Conservation (phyloP, 2,888 invertebrate species). For the Drosophila phalerata region DNA sequence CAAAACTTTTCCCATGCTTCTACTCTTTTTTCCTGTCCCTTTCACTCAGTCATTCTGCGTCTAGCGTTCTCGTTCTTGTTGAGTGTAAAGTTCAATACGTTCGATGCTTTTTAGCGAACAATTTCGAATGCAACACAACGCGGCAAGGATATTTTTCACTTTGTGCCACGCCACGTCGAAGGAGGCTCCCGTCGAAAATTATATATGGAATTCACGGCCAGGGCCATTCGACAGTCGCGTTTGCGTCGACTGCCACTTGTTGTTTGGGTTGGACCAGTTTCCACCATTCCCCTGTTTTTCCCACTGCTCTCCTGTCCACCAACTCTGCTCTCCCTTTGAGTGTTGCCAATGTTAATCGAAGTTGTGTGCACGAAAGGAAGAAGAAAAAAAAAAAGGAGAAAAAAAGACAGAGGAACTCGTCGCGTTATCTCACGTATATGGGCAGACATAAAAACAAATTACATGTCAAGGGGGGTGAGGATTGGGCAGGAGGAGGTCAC, state of each 20-base stretch:
- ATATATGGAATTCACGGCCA: constrained; percentile 80
- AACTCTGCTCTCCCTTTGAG: constrained; percentile 22
- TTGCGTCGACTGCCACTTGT: constrained; percentile 29
- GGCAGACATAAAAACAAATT: constrained; percentile 81
- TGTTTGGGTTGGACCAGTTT: constrained; percentile 31
- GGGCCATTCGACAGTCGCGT: constrained; percentile 51
- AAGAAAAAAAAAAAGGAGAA: constrained; percentile 21
- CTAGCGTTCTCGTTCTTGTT: background rate
- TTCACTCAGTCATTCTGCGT: background rate
- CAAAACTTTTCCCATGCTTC: constrained; percentile 36
- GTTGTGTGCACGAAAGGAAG: constrained; percentile 57
- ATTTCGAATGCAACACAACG: constrained; percentile 72
- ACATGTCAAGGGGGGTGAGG: constrained; percentile 55
- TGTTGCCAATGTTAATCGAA: constrained; percentile 81
- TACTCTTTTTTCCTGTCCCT: background rate
- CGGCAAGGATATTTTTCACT: constrained; percentile 79
- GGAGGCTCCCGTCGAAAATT: constrained; percentile 58
- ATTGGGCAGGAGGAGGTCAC: constrained; percentile 1
- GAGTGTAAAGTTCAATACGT: constrained; percentile 53
- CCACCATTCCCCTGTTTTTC: background rate
- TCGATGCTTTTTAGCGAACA: constrained; percentile 47
- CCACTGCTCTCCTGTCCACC: background rate
- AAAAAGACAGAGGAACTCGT: constrained; percentile 41
- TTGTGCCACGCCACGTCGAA: constrained; percentile 36
- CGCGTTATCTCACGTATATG: constrained; percentile 79